phyloP scores from a whole-genome alignment of 2,113 vertebrate genomes.

The Ceuthmochares aereus region DNA sequence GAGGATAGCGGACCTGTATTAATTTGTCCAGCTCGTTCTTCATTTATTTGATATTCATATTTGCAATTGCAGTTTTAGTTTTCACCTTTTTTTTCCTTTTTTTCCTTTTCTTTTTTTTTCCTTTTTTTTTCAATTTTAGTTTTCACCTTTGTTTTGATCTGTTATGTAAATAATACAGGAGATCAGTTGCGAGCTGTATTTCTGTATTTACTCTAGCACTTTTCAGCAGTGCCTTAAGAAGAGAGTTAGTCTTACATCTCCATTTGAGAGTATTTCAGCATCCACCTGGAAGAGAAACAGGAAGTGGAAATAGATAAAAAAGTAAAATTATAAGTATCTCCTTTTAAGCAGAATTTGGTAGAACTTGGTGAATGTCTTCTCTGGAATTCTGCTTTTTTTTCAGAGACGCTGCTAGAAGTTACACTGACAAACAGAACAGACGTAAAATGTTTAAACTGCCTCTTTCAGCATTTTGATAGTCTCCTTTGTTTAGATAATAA shows the following conservation, averaged over 20 bases:
- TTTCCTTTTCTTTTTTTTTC: too few relatives aligned
- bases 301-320: neutral
- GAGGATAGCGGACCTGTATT: neutral
- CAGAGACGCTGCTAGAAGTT: neutral
- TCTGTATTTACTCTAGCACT: neutral
- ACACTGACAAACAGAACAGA: neutral
- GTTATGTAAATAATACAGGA: neutral
- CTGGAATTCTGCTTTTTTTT: neutral
- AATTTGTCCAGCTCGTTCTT: neutral
- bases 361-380: neutral
- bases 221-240: neutral
- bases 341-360: neutral
- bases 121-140: too few relatives aligned
- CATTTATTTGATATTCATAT: neutral
- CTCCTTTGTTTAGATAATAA: neutral
- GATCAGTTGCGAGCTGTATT: neutral
- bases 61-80: constrained; percentile 11
- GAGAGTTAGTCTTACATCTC: neutral
- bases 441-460: neutral
- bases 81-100: constrained; percentile 1
- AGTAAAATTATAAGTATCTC: neutral
- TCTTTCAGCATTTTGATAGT: neutral
- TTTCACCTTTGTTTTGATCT: constrained; percentile 5
- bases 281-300: neutral
- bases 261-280: neutral